Evolutionary conservation across 2,113 vertebrate genomes (phyloP), one percentile per base, ranked within the genome.

Genomic region (Martes martes): DNA sequence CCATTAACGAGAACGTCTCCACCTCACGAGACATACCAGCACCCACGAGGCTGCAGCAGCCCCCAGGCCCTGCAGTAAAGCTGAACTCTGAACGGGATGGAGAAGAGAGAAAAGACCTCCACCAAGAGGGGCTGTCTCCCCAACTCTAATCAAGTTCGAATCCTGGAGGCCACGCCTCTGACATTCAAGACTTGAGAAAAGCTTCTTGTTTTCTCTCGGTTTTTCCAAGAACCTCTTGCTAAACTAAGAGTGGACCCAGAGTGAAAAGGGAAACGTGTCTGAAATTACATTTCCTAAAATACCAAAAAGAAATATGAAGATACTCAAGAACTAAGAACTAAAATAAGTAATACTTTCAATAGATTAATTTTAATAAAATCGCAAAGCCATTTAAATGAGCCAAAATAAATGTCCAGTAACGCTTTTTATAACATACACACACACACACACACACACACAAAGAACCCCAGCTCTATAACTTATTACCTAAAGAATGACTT

Each of bases 111-210:
- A 63, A 96, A 97, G 95, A 97, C 87, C 95, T 74, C 92, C 24
- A 69, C 89, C 0, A 1, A 67, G 89, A 97, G 88, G 96, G 98
- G 98, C 98, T 97, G 95, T 94, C 94, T 92, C 94, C 95, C 96
- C 94, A 16, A 31, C 50, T 85, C 94, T 91, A 85, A 91, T 39
- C 6, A 26, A 96, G 83, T 24, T 45, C 55, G 83, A 69, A 47
- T 83, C 85, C 95, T 96, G 45, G 82, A 95, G 95, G 79, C 96
- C 79, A 91, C 91, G 73, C 59, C 89, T 95, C 79, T 45, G 26
- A 80, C 81, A 21, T 55, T 96, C 3, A 24, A 97, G 93, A 96
- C 45, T 0, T 15, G 24, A 2, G 78, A 94, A 97, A 97, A 59
- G 52, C 16, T 88, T 82, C 96, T 31, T 1, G 2, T 76, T 94